These are phyloP conservation scores for Rhinopithecus roxellana DNA, from an alignment of 2,113 vertebrate species.

Conservation along the genomic window DNA sequence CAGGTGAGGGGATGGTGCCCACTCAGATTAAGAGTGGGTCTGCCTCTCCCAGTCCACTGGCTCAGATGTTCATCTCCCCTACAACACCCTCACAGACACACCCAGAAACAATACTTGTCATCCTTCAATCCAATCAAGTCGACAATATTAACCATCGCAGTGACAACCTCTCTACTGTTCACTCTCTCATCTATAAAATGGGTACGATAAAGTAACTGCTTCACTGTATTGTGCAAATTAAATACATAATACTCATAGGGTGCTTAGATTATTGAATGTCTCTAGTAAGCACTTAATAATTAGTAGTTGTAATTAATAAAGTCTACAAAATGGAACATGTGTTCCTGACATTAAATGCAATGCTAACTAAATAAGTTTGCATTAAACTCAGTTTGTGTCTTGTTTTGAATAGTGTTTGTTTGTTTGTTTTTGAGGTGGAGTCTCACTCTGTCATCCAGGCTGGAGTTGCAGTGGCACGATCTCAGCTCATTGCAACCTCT, in stretches of 20 bases:
- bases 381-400: not conserved
- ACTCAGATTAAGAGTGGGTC: too few relatives aligned
- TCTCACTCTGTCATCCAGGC: too few relatives aligned
- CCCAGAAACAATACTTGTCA: too few relatives aligned
- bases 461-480: too few relatives aligned
- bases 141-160: too few relatives aligned
- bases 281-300: not conserved
- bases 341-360: not conserved
- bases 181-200: not conserved
- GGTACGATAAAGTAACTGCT: not conserved
- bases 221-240: not conserved
- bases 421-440: too few relatives aligned
- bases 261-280: not conserved
- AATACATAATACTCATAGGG: not conserved
- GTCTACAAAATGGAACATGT: not conserved
- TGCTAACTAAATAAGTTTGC: not conserved
- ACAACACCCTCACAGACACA: too few relatives aligned
- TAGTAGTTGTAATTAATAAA: not conserved
- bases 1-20: too few relatives aligned
- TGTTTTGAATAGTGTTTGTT: not conserved
- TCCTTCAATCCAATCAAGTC: too few relatives aligned
- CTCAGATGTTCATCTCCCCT: too few relatives aligned
- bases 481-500: too few relatives aligned
- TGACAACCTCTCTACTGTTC: not conserved
- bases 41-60: too few relatives aligned